phyloP scores from a whole-genome alignment of 1,140 invertebrate genomes.

The Ladona fulva region DNA sequence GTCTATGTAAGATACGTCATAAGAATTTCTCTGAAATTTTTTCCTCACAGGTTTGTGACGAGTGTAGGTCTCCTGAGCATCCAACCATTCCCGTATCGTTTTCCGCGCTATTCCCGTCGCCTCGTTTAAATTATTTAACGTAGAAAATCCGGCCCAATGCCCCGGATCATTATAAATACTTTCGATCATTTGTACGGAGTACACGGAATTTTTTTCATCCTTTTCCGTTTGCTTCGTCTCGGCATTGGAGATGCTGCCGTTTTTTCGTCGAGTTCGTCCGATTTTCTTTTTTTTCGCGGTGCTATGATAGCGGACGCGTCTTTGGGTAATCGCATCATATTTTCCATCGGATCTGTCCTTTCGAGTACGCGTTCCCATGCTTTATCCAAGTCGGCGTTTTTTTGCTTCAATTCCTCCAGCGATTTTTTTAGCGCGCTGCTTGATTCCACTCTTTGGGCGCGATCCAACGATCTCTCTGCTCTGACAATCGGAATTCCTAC shows the following conservation, averaged over 20 bases:
- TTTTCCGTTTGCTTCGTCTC: not conserved
- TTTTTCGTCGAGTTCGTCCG: not conserved
- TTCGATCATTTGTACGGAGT: not conserved
- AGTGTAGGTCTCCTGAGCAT: not conserved
- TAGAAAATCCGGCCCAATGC: not conserved
- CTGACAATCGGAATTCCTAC: not conserved
- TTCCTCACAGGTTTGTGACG: not conserved
- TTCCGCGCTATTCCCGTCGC: not conserved
- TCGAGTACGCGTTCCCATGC: not conserved
- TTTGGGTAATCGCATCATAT: too few species aligned
- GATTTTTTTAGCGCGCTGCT: not conserved
- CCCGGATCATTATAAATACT: not conserved
- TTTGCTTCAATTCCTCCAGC: not conserved
- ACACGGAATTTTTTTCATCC: not conserved
- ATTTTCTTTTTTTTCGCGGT: not conserved
- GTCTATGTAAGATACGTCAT: not conserved
- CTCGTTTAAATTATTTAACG: not conserved
- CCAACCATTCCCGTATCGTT: not conserved
- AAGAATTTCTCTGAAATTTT: not conserved
- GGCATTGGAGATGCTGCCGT: not conserved
- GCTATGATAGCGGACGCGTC: not conserved
- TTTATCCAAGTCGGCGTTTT: not conserved
- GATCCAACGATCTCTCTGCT: not conserved
- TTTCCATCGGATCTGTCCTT: not conserved
- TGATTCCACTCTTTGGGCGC: not conserved